Conservation (phyloP, 2,113 vertebrate species). For the Chaetodon auriga region DNA sequence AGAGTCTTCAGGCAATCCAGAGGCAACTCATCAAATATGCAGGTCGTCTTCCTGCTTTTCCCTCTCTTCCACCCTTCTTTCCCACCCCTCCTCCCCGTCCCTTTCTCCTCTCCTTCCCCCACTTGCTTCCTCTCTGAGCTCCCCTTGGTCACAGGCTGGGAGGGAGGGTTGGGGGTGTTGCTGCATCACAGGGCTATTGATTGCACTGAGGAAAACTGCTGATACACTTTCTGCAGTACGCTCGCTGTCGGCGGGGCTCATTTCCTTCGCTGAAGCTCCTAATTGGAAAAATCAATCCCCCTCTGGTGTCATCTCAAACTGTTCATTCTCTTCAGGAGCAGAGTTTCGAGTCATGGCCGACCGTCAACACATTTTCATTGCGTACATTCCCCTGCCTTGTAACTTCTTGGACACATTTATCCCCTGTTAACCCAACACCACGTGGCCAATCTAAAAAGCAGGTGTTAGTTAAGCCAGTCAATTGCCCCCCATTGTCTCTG, state of each 20-base stretch:
- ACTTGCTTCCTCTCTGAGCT: slow-evolving; percentile 55
- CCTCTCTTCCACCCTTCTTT: slow-evolving; percentile 11
- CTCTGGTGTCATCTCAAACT: slow-evolving; percentile 20
- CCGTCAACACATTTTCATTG: slow-evolving; percentile 1
- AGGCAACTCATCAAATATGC: slow-evolving; percentile 70
- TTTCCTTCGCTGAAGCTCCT: slow-evolving; percentile 62
- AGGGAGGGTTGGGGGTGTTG: neutral
- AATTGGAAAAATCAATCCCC: slow-evolving; percentile 60
- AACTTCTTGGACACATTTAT: slow-evolving; percentile 31
- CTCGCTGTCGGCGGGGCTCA: slow-evolving; percentile 42
- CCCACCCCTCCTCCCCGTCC: slow-evolving; percentile 58
- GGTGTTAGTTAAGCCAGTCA: slow-evolving; percentile 62
- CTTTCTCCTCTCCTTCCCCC: slow-evolving; percentile 54
- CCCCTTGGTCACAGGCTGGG: slow-evolving; percentile 22
- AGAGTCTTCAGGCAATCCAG: slow-evolving; percentile 49
- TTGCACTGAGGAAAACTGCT: slow-evolving; percentile 60
- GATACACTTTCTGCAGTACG: slow-evolving; percentile 65
- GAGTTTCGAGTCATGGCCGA: neutral
- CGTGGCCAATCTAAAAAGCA: slow-evolving; percentile 53
- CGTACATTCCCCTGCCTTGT: neutral
- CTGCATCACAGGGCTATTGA: slow-evolving; percentile 66
- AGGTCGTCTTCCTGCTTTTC: slow-evolving; percentile 36
- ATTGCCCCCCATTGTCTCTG: slow-evolving; percentile 59
- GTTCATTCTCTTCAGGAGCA: slow-evolving; percentile 25
- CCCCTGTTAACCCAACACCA: slow-evolving; percentile 41